Evolutionary conservation across 1,140 invertebrate species (phyloP).

Genomic region (Drosophila carrolli): DNA sequence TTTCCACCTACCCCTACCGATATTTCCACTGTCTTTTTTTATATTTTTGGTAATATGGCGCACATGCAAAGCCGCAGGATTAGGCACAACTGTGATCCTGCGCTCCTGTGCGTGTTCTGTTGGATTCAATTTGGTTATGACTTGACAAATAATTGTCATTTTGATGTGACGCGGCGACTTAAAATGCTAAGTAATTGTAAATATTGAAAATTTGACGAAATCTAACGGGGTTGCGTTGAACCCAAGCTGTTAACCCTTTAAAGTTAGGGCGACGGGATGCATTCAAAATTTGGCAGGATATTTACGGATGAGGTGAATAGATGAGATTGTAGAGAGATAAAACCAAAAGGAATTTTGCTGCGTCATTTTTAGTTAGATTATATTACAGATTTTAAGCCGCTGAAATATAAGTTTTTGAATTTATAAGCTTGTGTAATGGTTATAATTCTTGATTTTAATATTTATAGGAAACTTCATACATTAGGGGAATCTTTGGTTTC

Average conservation of each 20-base stretch:
- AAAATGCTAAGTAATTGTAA: slow-evolving; percentile 82
- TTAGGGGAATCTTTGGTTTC: too few species aligned
- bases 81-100: slow-evolving; percentile 75
- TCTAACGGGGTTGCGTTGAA: slow-evolving; percentile 1
- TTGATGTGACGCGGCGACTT: slow-evolving; percentile 77
- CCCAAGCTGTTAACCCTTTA: slow-evolving; percentile 46
- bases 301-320: background rate
- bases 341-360: background rate
- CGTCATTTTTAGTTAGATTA: slow-evolving; percentile 11
- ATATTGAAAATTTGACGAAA: slow-evolving; percentile 71
- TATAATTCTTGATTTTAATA: too few species aligned
- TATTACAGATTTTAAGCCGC: background rate
- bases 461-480: too few species aligned
- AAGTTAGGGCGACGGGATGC: slow-evolving; percentile 6
- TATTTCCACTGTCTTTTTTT: slow-evolving; percentile 11
- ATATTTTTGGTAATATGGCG: slow-evolving; percentile 33
- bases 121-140: slow-evolving; percentile 78
- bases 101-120: slow-evolving; percentile 26
- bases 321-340: slow-evolving; percentile 22
- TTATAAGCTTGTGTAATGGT: background rate
- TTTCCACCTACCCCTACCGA: slow-evolving; percentile 8
- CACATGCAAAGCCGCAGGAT: slow-evolving; percentile 78
- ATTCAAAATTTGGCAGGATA: background rate
- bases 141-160: slow-evolving; percentile 83
- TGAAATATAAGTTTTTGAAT: slow-evolving; percentile 4